Evolutionary conservation across 2,113 vertebrate genomes (phyloP).

Genomic region (Crotalus horridus): DNA sequence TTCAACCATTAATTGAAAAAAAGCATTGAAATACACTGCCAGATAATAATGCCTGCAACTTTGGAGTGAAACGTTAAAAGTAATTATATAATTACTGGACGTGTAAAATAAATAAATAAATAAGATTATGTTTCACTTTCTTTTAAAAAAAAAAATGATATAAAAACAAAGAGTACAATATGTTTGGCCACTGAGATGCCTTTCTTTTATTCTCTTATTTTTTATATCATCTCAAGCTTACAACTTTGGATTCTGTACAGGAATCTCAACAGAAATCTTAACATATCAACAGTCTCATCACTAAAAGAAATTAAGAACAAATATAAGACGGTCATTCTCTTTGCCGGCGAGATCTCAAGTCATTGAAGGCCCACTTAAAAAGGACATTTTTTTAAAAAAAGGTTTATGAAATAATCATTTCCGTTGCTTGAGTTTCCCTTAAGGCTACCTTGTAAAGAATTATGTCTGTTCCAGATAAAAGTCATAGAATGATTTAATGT

Average conservation of each 20-base stretch:
- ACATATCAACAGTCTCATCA: background rate
- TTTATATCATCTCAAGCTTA: background rate
- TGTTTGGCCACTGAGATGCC: slow-evolving; percentile 53
- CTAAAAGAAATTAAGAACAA: background rate
- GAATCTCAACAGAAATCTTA: background rate
- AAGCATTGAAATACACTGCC: background rate
- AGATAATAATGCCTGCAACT: slow-evolving; percentile 20
- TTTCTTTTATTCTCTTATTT: background rate
- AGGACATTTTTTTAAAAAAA: slow-evolving; percentile 35
- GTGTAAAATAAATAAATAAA: background rate
- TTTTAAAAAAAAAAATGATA: slow-evolving; percentile 51
- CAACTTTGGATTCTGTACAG: background rate
- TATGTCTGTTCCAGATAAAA: slow-evolving; percentile 63
- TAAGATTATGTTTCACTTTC: slow-evolving; percentile 62
- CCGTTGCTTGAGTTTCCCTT: slow-evolving; percentile 55
- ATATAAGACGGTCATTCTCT: background rate
- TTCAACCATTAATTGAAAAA: background rate
- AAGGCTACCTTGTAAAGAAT: slow-evolving; percentile 61
- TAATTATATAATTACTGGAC: background rate
- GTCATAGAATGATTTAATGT: slow-evolving; percentile 65
- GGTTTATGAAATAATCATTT: slow-evolving; percentile 63
- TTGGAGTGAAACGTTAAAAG: slow-evolving; percentile 45
- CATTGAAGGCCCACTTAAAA: background rate
- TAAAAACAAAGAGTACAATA: background rate
- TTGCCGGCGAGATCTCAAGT: background rate